These are phyloP conservation scores for Crotalus helleri DNA, from an alignment of 2,113 vertebrate species.

Conservation along the genomic window DNA sequence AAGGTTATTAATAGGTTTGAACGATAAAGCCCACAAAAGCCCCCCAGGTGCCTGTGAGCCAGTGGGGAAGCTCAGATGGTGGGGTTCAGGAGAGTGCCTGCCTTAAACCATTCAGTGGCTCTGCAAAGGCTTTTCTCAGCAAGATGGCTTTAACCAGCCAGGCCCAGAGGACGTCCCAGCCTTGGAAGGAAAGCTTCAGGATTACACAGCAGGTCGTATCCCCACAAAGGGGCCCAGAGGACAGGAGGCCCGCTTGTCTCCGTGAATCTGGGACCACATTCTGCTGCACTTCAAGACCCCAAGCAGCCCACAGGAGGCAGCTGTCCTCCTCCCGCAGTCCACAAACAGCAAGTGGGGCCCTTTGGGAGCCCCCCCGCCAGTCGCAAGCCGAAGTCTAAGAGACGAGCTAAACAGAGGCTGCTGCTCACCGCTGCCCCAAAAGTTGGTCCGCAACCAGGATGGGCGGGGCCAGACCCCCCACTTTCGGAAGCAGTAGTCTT, in stretches of 20 bases:
- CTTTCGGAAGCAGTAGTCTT: slow-evolving; percentile 75
- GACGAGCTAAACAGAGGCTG: too few species aligned
- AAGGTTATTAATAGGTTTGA: background rate
- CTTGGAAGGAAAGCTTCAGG: too few species aligned
- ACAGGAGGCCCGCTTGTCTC: background rate
- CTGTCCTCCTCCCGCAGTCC: background rate
- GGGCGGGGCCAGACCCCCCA: slow-evolving; percentile 80
- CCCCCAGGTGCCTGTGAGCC: background rate
- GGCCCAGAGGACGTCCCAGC: too few species aligned
- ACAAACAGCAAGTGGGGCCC: background rate
- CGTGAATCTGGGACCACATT: background rate
- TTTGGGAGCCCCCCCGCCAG: too few species aligned
- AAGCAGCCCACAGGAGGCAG: too few species aligned
- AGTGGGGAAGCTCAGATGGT: background rate
- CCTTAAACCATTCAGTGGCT: too few species aligned
- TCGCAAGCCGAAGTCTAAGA: background rate
- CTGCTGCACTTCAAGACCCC: background rate
- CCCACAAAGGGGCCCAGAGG: background rate
- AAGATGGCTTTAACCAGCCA: too few species aligned
- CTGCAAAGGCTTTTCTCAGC: too few species aligned
- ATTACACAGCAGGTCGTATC: background rate
- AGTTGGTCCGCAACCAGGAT: slow-evolving; percentile 80
- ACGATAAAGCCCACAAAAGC: accelerated
- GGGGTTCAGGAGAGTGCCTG: too few species aligned
- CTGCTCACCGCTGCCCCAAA: slow-evolving; percentile 80